Percentiles rank a stretch among this genome's conserved stretches.
Conservation (phyloP, 2,888 invertebrate species). For the Syritta pipiens region DNA sequence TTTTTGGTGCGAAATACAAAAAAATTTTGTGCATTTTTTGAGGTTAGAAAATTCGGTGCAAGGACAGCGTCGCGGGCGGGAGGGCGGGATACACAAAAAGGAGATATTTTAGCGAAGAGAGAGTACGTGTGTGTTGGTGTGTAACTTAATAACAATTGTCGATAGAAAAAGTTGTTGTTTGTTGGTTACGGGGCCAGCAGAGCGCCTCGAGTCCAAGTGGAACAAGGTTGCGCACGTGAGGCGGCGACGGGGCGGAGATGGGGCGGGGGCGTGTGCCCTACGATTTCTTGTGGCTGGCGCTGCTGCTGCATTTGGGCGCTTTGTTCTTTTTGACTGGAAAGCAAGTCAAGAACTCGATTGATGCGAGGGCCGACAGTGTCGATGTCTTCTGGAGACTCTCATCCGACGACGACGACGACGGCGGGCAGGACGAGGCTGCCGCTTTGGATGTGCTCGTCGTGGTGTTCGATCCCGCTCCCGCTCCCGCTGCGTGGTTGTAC, state of each 20-base stretch:
- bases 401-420: conserved; percentile 73
- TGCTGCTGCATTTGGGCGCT: conserved; percentile 72
- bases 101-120: neutral
- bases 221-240: conserved; percentile 67
- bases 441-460: conserved; percentile 67
- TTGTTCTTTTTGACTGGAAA: conserved; percentile 77
- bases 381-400: conserved; percentile 77
- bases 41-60: conserved; percentile 67
- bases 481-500: conserved; percentile 73
- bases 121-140: neutral
- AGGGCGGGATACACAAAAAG: neutral
- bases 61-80: conserved; percentile 42
- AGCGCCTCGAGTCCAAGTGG: conserved; percentile 35
- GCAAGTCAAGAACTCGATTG: conserved; percentile 77
- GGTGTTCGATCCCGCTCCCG: conserved; percentile 40
- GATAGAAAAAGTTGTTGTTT: conserved; percentile 31
- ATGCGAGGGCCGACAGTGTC: conserved; percentile 71
- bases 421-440: conserved; percentile 30
- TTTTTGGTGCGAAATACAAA: conserved; percentile 55
- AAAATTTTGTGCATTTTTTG: conserved; percentile 36
- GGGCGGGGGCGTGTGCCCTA: no score
- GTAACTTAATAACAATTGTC: conserved; percentile 51
- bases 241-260: no score
- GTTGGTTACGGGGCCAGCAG: neutral
- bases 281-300: conserved; percentile 64